Conservation (phyloP, 2,797 vertebrate species). For the Acipenser ruthenus region DNA sequence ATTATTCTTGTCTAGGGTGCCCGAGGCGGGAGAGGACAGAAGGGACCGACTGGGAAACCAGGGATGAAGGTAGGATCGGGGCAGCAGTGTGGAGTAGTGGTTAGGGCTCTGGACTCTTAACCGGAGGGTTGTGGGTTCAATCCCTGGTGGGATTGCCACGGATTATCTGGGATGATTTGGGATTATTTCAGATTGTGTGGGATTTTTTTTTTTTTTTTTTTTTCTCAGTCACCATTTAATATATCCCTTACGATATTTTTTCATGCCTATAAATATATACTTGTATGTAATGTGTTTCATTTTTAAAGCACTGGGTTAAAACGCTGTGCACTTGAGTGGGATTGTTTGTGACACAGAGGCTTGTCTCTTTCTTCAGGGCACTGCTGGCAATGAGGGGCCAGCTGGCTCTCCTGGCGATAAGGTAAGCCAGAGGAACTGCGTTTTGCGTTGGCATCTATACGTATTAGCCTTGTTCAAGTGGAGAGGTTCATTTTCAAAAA, state of each 20-base stretch:
- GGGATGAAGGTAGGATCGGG: slow-evolving; percentile 88
- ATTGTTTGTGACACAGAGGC: neutral
- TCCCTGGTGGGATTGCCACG: slow-evolving; percentile 25
- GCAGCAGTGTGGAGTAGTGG: too few relatives aligned
- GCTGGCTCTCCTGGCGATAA: slow-evolving; percentile 70
- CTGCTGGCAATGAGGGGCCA: slow-evolving; percentile 73
- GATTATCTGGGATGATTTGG: slow-evolving; percentile 33
- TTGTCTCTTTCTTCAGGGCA: slow-evolving; percentile 53
- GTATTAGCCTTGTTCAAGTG: too few relatives aligned
- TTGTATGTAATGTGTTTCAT: neutral
- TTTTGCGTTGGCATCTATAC: too few relatives aligned
- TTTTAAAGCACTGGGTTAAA: too few relatives aligned
- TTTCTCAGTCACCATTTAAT: neutral
- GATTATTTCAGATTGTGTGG: slow-evolving; percentile 32
- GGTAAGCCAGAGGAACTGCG: slow-evolving; percentile 43
- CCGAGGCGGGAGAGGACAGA: slow-evolving; percentile 74
- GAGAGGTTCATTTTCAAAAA: too few relatives aligned
- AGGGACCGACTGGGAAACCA: slow-evolving; percentile 75
- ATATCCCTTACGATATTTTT: neutral
- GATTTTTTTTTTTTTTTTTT: too few relatives aligned
- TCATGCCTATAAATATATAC: neutral
- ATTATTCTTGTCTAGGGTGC: slow-evolving; percentile 51
- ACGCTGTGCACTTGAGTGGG: too few relatives aligned
- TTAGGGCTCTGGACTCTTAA: too few relatives aligned
- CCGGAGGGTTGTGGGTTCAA: slow-evolving; percentile 16